Percentiles rank a stretch among this genome's conserved stretches.
Conservation (phyloP, 2,888 invertebrate genomes). For the Ornithoptera alexandrae region DNA sequence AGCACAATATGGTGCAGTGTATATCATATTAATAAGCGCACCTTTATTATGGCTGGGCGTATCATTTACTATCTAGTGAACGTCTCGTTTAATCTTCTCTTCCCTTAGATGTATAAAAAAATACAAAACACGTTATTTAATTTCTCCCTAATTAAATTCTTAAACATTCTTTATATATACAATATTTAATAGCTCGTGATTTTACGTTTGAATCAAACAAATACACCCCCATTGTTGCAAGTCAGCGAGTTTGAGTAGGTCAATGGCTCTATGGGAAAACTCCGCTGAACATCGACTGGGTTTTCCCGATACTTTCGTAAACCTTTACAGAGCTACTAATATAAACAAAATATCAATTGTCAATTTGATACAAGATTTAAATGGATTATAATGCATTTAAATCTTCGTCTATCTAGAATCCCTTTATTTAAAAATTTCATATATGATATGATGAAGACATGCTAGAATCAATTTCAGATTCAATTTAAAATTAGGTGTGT, state of each 20-base stretch:
- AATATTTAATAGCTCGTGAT: too few relatives aligned
- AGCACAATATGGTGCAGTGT: too few relatives aligned
- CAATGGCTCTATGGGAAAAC: conserved; percentile 48
- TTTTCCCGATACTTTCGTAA: conserved; percentile 39
- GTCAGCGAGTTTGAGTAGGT: conserved; percentile 39
- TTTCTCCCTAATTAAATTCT: neutral
- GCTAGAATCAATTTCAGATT: too few relatives aligned
- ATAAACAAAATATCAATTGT: neutral
- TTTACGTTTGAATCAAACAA: neutral
- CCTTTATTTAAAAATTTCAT: neutral
- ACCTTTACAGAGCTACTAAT: neutral
- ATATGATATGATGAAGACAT: neutral
- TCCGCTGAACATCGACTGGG: conserved; percentile 40
- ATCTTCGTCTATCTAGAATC: neutral
- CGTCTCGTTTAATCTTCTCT: too few relatives aligned
- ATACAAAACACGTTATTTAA: too few relatives aligned
- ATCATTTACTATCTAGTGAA: too few relatives aligned
- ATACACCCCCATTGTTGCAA: conserved; percentile 18
- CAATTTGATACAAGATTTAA: neutral
- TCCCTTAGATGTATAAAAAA: too few relatives aligned
- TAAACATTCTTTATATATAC: neutral
- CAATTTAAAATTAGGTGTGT: too few relatives aligned
- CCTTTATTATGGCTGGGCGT: too few relatives aligned
- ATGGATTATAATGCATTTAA: neutral
- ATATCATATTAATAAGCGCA: too few relatives aligned